These are phyloP conservation scores for Leptopilina myrica DNA, from an alignment of 2,888 invertebrate species.

Conservation along the genomic window DNA sequence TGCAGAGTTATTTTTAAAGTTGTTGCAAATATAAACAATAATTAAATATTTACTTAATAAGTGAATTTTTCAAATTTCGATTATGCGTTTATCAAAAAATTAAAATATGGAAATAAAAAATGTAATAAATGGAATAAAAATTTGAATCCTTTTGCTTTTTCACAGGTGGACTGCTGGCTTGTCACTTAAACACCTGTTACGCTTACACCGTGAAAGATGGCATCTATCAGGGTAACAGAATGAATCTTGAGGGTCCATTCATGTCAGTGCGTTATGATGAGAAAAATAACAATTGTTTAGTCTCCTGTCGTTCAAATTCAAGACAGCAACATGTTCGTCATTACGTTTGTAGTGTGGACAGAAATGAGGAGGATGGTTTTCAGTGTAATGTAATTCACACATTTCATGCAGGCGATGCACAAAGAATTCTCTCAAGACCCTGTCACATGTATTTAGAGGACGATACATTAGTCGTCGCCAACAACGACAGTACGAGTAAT, in stretches of 20 bases:
- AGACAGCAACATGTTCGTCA: constrained; percentile 78
- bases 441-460: constrained; percentile 80
- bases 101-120: too few relatives aligned
- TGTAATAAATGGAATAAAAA: too few relatives aligned
- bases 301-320: constrained; percentile 84
- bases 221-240: constrained; percentile 70
- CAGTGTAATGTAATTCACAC: constrained; percentile 80
- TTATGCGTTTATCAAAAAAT: too few relatives aligned
- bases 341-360: constrained; percentile 76
- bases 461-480: constrained; percentile 83
- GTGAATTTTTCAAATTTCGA: too few relatives aligned
- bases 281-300: constrained; percentile 81
- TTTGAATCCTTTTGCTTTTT: constrained; percentile 47
- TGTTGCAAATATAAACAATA: too few relatives aligned
- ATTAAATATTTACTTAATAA: too few relatives aligned
- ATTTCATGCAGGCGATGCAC: constrained; percentile 83
- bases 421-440: constrained; percentile 83
- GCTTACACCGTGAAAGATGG: constrained; percentile 80
- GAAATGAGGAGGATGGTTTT: constrained; percentile 76
- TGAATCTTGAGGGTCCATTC: constrained; percentile 85
- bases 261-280: constrained; percentile 85
- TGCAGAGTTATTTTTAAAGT: too few relatives aligned
- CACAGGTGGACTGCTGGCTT: constrained; percentile 83
- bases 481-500: constrained; percentile 85
- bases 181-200: constrained; percentile 85